Conservation (phyloP, 2,113 vertebrate genomes). For the Sceloporus undulatus region DNA sequence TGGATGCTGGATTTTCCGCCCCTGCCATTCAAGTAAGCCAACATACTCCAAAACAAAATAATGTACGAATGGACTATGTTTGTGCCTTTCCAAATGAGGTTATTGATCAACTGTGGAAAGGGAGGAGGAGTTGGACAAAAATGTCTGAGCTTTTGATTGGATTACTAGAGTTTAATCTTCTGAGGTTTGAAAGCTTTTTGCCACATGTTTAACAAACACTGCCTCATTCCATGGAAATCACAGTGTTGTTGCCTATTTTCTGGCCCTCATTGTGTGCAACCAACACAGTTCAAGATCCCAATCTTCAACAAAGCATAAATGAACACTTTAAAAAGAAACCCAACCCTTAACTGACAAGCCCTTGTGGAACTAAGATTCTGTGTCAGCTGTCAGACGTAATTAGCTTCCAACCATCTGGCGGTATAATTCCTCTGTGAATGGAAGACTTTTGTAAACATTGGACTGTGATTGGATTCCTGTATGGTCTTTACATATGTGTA, state of each 20-base stretch:
- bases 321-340: too few relatives aligned
- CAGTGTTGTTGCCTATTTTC: neutral
- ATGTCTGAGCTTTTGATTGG: neutral
- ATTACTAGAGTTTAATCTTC: constrained; percentile 18
- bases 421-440: neutral
- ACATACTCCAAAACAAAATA: neutral
- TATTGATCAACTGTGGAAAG: neutral
- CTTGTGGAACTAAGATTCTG: accelerated
- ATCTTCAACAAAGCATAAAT: neutral
- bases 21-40: neutral
- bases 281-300: neutral
- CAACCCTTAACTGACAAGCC: neutral
- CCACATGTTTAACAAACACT: neutral
- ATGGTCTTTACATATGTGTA: neutral
- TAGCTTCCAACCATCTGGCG: neutral
- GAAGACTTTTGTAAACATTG: neutral
- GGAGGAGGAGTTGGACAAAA: too few relatives aligned
- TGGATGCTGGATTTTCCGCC: too few relatives aligned
- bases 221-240: neutral
- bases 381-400: neutral
- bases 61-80: neutral
- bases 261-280: neutral
- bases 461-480: neutral
- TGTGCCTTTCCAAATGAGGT: neutral
- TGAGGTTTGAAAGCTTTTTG: neutral